These are phyloP conservation scores for Drosophila kambysellisi DNA, from an alignment of 2,888 invertebrate genomes.

Conservation along the genomic window DNA sequence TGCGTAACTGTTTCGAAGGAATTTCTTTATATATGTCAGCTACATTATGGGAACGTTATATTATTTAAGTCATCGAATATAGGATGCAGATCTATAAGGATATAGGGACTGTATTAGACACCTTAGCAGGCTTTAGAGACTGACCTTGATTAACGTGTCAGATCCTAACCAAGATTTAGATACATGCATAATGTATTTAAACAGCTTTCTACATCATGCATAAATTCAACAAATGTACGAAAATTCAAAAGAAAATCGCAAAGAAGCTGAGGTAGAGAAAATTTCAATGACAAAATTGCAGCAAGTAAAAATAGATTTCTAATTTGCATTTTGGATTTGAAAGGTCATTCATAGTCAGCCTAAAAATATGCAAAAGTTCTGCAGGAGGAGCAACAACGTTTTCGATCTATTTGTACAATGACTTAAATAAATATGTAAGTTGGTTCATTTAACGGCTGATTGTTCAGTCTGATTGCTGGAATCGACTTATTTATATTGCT, in stretches of 20 bases:
- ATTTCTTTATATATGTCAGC: slow-evolving; percentile 1
- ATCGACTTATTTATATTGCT: slow-evolving; percentile 52
- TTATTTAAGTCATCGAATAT: not conserved
- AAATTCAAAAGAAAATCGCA: not conserved
- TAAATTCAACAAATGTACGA: not conserved
- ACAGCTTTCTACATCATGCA: not conserved
- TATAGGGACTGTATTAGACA: not conserved
- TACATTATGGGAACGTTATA: not conserved
- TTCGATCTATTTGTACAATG: slow-evolving; percentile 39
- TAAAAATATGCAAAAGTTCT: slow-evolving; percentile 39
- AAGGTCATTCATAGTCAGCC: slow-evolving; percentile 27
- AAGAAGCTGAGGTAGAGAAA: not conserved
- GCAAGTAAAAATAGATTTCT: not conserved
- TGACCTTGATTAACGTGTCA: not conserved
- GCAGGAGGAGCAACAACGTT: not conserved
- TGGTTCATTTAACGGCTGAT: slow-evolving; percentile 47
- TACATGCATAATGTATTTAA: slow-evolving; percentile 11
- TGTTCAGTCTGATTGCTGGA: slow-evolving; percentile 44
- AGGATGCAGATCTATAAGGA: too few species aligned
- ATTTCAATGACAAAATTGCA: not conserved
- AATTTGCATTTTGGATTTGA: slow-evolving; percentile 11
- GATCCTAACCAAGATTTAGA: not conserved
- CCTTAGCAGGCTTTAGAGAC: too few species aligned
- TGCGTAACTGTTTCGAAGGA: not conserved
- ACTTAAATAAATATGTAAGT: slow-evolving; percentile 44